Base-by-base conservation (phyloP, 2,797 vertebrate genomes). In the Eurystomus glaucurus region DNA sequence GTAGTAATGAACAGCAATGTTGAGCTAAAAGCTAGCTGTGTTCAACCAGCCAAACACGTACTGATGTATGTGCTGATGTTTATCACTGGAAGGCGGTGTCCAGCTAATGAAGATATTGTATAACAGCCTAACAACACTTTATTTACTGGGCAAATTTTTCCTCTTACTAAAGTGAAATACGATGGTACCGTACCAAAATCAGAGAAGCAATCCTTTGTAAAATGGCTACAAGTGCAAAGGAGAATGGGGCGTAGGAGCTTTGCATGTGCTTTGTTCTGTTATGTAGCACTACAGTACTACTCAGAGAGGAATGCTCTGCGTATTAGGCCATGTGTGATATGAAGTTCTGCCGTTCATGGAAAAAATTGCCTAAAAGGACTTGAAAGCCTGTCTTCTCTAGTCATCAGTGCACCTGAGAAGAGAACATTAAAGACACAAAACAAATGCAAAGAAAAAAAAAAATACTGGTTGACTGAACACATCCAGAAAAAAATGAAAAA, bases 401-500 rank as follows among this genome's bases (percentile, higher is more conserved):
- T 48, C 20, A 37, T 11, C 43, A 64, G 51, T 26, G 18, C 37
- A 64, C 29, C 25, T 0, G 0, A 31, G 72, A 90, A 51, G 11
- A 64, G 28, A 83, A 35, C 15, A 46, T 50, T 23, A 83, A 9
- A 54, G 23, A n/a, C 64, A 85, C 4, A 71, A 76, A 91, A 72
- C 13, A 75, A 86, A 61, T 6, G 20, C 0, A 0, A 62, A 66
- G n/a, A 39, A 31, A 28, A 43, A 81, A 33, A 10, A 33, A 18
- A n/a, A 14, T 52, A 46, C 29, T 28, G 51, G 14, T 39, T 95
- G 71, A 81, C 66, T 71, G 45, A 93, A 87, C 54, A 74, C 1
- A 5, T 70, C 35, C 51, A 82, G 50, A 65, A 39, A 46, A 90
- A 93, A 88, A 92, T 31, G 52, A 72, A 93, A 91, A 69, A 86